Base-by-base conservation (phyloP, 2,113 vertebrate species). In the Salvelinus sp. region DNA sequence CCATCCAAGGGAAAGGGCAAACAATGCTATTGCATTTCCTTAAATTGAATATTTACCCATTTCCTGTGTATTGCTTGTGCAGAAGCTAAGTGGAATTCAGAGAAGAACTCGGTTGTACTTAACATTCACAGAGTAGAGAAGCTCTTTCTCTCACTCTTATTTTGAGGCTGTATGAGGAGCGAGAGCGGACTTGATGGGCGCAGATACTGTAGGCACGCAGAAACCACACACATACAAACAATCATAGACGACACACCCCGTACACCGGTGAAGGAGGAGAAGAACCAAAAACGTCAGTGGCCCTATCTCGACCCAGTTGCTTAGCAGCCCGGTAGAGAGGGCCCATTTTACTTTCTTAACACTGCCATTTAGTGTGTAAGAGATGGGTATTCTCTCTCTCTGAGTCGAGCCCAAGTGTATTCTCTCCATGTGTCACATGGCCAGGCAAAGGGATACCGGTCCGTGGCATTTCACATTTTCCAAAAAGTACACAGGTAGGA, bases 391-490 rank as follows among this genome's bases (percentile, higher is more conserved):
- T 54, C 50, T 54, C 14, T 54, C 85, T 82, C 66, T 76, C 47
- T 1, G 73, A 13, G 71, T 54, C 75, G 23, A 50, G 76, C 69
- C 76, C 79, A 79, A 88, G 86, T 78, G 57, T 82, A 85, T 88
- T 88, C 84, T 87, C 76, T 74, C 79, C 47, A 62, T 57, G 73
- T 85, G 84, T 88, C 89, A 87, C 78, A 83, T 73, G 79, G 83
- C 66, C 76, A 69, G 72, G 70, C 27, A 62, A 4, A 6, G 44
- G 76, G 79, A 69, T 83, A 76, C 70, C 79, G 76, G 82, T 81
- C 80, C 64, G 68, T 86, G 88, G 81, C 86, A 85, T 89, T 89
- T 83, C 79, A 76, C 76, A 74, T 78, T 71, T 83, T 86, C 4
- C 50, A 50, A 79, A 91, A 85, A 86, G 78, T 83, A 87, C 84